Evolutionary conservation across 2,888 invertebrate species (phyloP).

Genomic region (Cryptocephalus moraei): DNA sequence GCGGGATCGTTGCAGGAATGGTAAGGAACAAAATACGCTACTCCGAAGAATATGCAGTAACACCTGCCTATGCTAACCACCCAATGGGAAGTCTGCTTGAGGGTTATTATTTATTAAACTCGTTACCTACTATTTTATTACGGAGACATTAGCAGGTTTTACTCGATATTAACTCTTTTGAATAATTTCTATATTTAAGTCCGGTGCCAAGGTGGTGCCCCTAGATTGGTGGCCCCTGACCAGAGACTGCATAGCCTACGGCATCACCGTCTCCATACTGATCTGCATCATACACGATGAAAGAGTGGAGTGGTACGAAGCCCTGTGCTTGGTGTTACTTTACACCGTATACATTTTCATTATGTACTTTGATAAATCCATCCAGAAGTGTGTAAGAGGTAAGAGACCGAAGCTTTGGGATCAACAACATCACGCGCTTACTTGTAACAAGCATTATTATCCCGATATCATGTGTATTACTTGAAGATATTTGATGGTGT

Average conservation of each 20-base stretch:
- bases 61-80: too few species aligned
- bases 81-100: too few species aligned
- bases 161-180: too few species aligned
- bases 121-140: too few species aligned
- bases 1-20: constrained; percentile 55
- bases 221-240: constrained; percentile 74
- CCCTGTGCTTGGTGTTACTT: constrained; percentile 56
- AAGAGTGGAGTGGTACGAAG: constrained; percentile 72
- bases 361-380: constrained; percentile 62
- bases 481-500: too few species aligned
- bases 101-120: too few species aligned
- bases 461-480: too few species aligned
- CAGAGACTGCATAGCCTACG: constrained; percentile 66
- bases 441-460: too few species aligned
- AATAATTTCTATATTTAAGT: constrained; percentile 22
- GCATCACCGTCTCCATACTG: constrained; percentile 60
- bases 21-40: constrained; percentile 30
- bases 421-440: too few species aligned
- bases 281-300: constrained; percentile 66
- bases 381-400: constrained; percentile 72
- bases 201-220: constrained; percentile 50
- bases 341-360: constrained; percentile 65
- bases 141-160: too few species aligned
- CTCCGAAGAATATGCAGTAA: too few species aligned
- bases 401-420: constrained; percentile 10